Evolutionary conservation across 2,797 vertebrate species (phyloP).

Genomic region (Pogonophryne albipinna): DNA sequence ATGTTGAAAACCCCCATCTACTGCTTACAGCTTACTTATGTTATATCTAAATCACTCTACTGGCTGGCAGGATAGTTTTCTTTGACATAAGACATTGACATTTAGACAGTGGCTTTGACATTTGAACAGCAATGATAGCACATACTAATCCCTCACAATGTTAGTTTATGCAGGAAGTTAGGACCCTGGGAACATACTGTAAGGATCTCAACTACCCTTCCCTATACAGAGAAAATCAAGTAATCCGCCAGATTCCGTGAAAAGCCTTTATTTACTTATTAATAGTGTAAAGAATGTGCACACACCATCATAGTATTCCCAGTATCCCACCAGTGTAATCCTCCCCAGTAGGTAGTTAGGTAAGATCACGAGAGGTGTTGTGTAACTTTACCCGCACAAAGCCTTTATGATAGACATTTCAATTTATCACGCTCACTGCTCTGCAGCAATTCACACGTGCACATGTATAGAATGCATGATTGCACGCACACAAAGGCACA

Average conservation of each 20-base stretch:
- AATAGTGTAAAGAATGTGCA: not conserved
- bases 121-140: too few species aligned
- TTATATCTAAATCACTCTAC: too few species aligned
- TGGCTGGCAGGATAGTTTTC: not conserved
- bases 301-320: conserved; percentile 16
- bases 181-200: too few species aligned
- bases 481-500: not conserved
- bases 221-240: not conserved
- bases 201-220: not conserved
- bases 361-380: conserved; percentile 56
- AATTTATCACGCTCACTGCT: conserved; percentile 52
- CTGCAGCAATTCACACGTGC: conserved; percentile 37
- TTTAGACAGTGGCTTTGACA: not conserved
- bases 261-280: conserved; percentile 23
- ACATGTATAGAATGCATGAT: conserved; percentile 7
- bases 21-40: too few species aligned
- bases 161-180: too few species aligned
- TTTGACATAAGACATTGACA: not conserved
- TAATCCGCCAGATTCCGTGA: conserved; percentile 20
- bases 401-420: conserved; percentile 33
- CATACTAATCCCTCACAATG: too few species aligned
- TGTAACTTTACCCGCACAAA: conserved; percentile 56
- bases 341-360: conserved; percentile 45
- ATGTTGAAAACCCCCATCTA: too few species aligned
- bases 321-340: conserved; percentile 36